These are phyloP conservation scores for Drosophila ohnishii DNA, from an alignment of 1,140 invertebrate genomes.

Conservation along the genomic window DNA sequence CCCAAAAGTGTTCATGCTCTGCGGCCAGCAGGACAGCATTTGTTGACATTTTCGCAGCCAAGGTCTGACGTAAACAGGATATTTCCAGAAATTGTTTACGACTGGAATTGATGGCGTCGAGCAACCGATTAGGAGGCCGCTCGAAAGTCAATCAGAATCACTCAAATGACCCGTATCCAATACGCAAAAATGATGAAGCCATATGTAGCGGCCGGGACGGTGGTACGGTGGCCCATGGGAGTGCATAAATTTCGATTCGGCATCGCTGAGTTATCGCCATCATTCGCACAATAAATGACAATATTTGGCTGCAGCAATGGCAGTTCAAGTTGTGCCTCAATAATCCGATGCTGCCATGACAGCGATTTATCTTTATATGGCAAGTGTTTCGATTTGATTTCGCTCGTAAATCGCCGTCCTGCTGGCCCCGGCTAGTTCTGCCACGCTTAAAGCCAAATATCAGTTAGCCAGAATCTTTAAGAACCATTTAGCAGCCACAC, in stretches of 20 bases:
- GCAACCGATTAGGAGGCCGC: constrained; percentile 55
- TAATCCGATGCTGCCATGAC: constrained; percentile 51
- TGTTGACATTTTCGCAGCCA: constrained; percentile 47
- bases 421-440: constrained; percentile 5
- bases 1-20: constrained; percentile 40
- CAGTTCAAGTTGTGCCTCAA: constrained; percentile 40
- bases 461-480: constrained; percentile 10
- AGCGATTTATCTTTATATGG: constrained; percentile 59
- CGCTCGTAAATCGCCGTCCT: constrained; percentile 48
- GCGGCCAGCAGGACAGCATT: constrained; percentile 23
- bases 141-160: constrained; percentile 72
- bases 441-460: constrained; percentile 36
- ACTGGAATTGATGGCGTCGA: constrained; percentile 59
- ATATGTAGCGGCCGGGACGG: constrained; percentile 23
- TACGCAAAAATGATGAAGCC: constrained; percentile 61
- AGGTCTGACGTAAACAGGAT: constrained; percentile 60
- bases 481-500: constrained; percentile 12
- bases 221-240: constrained; percentile 14
- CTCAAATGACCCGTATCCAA: constrained; percentile 55
- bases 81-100: constrained; percentile 65
- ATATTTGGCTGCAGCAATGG: constrained; percentile 62
- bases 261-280: constrained; percentile 61
- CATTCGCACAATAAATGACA: constrained; percentile 58
- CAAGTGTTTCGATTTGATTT: constrained; percentile 56
- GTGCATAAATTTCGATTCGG: constrained; percentile 63